These are phyloP conservation scores for Tenualosa thibaudeaui DNA, from an alignment of 2,797 vertebrate species.

Conservation along the genomic window DNA sequence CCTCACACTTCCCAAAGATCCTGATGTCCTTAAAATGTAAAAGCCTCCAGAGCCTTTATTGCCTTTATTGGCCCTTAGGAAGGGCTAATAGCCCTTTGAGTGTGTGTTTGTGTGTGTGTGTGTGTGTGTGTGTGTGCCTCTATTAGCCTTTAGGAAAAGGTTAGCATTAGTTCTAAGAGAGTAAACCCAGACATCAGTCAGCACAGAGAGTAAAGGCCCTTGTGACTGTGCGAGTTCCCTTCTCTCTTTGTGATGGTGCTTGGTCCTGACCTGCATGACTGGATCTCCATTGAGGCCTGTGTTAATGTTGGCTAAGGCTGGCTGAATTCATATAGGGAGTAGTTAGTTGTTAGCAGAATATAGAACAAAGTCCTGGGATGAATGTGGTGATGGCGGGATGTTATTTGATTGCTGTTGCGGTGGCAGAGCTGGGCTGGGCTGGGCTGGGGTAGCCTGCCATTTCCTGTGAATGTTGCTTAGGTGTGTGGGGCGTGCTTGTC, in stretches of 20 bases:
- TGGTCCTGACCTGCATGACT: background rate
- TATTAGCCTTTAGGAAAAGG: background rate
- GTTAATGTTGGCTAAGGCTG: background rate
- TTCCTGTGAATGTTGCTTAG: background rate
- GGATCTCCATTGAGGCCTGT: background rate
- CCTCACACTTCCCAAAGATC: background rate
- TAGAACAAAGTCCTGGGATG: background rate
- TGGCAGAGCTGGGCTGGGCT: no score
- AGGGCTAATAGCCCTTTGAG: no score
- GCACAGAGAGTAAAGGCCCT: background rate
- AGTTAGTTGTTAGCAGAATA: background rate
- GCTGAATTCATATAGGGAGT: background rate
- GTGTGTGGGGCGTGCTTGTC: background rate
- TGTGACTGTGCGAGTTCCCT: background rate
- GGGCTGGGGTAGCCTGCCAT: no score
- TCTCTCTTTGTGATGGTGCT: background rate
- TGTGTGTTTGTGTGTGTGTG: no score
- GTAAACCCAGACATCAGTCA: background rate
- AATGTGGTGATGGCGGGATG: no score
- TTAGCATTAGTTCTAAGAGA: background rate
- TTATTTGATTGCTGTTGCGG: background rate
- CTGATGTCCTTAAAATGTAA: background rate
- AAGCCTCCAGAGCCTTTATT: background rate
- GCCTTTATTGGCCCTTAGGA: no score
- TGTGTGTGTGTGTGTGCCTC: background rate